A percentile compares a stretch with the other conserved stretches of the same genome.
Conservation (phyloP, 2,888 invertebrate genomes). For the Chloroclystis v-ata region DNA sequence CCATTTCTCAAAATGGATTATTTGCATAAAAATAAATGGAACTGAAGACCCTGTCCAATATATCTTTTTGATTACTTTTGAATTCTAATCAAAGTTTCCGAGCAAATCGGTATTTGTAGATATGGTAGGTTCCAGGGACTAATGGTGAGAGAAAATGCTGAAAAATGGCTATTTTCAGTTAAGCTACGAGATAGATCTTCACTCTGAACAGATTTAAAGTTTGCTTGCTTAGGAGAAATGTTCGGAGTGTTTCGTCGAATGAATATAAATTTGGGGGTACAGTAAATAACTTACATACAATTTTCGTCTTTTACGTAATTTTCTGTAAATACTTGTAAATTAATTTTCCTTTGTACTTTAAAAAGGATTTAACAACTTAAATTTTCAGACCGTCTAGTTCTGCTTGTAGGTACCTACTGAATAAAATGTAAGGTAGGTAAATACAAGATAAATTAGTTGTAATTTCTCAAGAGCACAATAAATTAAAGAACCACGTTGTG, state of each 20-base stretch:
- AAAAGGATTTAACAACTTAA: too few species aligned
- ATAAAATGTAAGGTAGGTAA: too few species aligned
- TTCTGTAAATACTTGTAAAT: too few species aligned
- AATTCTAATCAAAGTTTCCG: constrained; percentile 38
- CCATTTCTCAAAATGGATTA: not conserved
- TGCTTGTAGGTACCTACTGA: too few species aligned
- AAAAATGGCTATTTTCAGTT: constrained; percentile 38
- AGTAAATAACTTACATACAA: too few species aligned
- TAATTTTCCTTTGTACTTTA: too few species aligned
- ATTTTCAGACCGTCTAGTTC: too few species aligned
- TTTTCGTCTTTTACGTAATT: too few species aligned
- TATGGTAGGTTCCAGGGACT: constrained; percentile 31
- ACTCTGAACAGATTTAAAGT: constrained; percentile 1
- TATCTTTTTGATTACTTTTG: constrained; percentile 38
- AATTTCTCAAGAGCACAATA: not conserved
- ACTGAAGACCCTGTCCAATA: constrained; percentile 30
- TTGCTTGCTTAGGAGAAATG: not conserved
- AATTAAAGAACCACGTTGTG: not conserved
- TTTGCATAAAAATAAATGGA: constrained; percentile 27
- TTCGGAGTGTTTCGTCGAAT: not conserved
- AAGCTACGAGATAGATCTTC: constrained; percentile 20
- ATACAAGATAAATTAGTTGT: too few species aligned
- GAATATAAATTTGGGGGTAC: not conserved
- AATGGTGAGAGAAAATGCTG: constrained; percentile 39
- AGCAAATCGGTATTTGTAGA: constrained; percentile 39